These are phyloP conservation scores for Microtus ochrogaster DNA, from an alignment of 2,113 vertebrate species.

Conservation along the genomic window DNA sequence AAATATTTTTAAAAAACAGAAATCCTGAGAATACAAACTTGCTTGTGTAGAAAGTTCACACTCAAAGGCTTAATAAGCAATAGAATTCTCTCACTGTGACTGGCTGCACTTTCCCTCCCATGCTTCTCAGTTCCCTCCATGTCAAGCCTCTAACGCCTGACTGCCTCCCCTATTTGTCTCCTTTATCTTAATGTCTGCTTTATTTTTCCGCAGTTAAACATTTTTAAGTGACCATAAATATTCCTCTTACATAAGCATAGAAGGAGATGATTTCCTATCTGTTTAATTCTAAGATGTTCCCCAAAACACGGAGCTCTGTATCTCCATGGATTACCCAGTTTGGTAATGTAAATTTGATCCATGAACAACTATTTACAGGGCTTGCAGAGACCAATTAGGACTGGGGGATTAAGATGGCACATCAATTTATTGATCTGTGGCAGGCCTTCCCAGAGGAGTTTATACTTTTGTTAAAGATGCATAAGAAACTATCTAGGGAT, in stretches of 20 bases:
- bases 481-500: background rate
- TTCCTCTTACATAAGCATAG: slow-evolving; percentile 27
- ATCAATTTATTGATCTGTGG: background rate
- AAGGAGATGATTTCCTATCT: background rate
- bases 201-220: slow-evolving; percentile 58
- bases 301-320: background rate
- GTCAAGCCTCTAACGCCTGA: slow-evolving; percentile 57
- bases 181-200: slow-evolving; percentile 68
- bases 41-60: slow-evolving; percentile 71
- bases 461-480: slow-evolving; percentile 9
- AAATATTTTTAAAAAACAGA: background rate
- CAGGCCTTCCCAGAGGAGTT: background rate
- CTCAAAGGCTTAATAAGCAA: slow-evolving; percentile 82
- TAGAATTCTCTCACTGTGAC: slow-evolving; percentile 79
- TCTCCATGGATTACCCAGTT: background rate
- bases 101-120: slow-evolving; percentile 78
- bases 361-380: background rate
- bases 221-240: slow-evolving; percentile 22
- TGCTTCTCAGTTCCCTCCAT: background rate
- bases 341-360: background rate
- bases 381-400: background rate
- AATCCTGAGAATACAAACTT: slow-evolving; percentile 84
- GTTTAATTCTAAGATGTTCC: slow-evolving; percentile 7
- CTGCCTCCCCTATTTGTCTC: slow-evolving; percentile 72
- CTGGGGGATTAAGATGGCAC: background rate